phyloP scores from a whole-genome alignment of 2,113 vertebrate species.

The Glaucidium brasilianum region DNA sequence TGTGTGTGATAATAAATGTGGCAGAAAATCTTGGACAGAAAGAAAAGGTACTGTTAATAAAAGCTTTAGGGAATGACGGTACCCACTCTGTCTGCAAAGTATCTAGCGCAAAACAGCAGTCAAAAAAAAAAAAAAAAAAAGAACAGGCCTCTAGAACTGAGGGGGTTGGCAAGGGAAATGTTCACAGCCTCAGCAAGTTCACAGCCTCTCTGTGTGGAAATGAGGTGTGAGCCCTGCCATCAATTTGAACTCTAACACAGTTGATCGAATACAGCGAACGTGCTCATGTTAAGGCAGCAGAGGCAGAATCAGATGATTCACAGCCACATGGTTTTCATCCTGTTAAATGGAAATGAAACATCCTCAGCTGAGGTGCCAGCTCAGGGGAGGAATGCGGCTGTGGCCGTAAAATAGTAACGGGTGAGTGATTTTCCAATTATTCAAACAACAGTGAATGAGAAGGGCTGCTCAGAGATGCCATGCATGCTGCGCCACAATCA shows the following conservation, averaged over 20 bases:
- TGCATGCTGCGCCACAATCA: neutral
- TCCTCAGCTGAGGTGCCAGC: neutral
- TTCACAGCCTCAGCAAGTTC: neutral
- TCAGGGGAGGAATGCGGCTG: neutral
- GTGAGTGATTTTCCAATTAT: conserved; percentile 56
- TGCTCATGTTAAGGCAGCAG: neutral
- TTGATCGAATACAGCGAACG: neutral
- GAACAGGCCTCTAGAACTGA: neutral
- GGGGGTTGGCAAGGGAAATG: neutral
- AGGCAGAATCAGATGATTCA: conserved; percentile 18
- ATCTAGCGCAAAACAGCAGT: neutral
- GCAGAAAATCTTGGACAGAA: neutral
- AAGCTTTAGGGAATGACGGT: neutral
- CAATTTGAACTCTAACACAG: neutral
- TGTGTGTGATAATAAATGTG: neutral
- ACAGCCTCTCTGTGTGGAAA: neutral
- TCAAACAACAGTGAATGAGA: neutral
- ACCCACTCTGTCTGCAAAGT: neutral
- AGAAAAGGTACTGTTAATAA: neutral
- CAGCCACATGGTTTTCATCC: neutral
- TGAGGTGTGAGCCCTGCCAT: neutral
- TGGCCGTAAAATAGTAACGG: neutral
- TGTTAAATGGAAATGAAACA: conserved; percentile 46
- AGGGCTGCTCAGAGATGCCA: neutral
- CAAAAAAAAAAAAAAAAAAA: neutral